Evolutionary conservation across 1,140 invertebrate genomes (phyloP).

Genomic region (Drosophila leontia): DNA sequence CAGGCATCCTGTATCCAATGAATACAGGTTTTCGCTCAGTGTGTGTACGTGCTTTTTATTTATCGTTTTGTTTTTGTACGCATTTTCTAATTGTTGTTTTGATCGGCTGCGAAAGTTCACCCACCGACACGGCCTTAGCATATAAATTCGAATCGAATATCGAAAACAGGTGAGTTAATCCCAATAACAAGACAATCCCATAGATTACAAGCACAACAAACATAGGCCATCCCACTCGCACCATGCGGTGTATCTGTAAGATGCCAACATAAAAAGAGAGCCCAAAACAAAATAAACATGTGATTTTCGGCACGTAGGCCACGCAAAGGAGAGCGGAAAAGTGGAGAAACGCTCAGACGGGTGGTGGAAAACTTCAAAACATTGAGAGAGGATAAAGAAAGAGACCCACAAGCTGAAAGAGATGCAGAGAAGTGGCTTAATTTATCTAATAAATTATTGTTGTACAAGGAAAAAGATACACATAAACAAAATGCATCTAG

Average conservation of each 20-base stretch:
- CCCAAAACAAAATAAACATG: slow-evolving; percentile 70
- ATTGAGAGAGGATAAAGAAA: slow-evolving; percentile 21
- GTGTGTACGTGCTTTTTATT: slow-evolving; percentile 41
- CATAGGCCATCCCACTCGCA: slow-evolving; percentile 35
- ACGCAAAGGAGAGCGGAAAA: slow-evolving; percentile 45
- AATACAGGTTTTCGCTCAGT: slow-evolving; percentile 62
- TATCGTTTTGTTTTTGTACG: slow-evolving; percentile 55
- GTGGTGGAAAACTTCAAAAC: slow-evolving; percentile 42
- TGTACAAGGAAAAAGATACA: slow-evolving; percentile 10
- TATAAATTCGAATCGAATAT: background rate
- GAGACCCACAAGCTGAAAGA: background rate
- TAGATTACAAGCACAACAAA: slow-evolving; percentile 27
- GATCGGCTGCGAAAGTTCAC: slow-evolving; percentile 30
- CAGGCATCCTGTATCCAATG: slow-evolving; percentile 61
- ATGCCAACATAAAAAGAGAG: slow-evolving; percentile 40
- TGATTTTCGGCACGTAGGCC: slow-evolving; percentile 81
- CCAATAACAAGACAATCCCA: background rate
- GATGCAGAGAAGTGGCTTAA: slow-evolving; percentile 1
- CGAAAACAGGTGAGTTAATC: slow-evolving; percentile 18
- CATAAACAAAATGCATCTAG: background rate
- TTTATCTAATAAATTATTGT: slow-evolving; percentile 10
- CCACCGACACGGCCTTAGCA: slow-evolving; percentile 4
- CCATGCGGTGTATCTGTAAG: slow-evolving; percentile 50
- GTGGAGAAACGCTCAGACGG: slow-evolving; percentile 18
- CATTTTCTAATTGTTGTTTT: slow-evolving; percentile 56